These are phyloP conservation scores for Cenopis cana DNA, from an alignment of 2,888 invertebrate genomes.

Conservation along the genomic window DNA sequence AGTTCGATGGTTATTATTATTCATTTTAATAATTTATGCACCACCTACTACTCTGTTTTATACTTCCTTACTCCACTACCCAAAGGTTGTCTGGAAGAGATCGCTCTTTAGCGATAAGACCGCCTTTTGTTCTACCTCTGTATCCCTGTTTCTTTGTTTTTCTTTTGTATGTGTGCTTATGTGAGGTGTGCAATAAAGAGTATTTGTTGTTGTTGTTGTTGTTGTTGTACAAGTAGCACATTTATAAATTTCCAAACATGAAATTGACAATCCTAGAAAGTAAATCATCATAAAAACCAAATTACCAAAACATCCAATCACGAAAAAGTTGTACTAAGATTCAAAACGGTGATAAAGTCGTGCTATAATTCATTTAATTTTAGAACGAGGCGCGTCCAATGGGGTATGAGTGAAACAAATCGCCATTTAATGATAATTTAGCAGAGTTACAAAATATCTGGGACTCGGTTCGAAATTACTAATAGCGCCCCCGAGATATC, in stretches of 20 bases:
- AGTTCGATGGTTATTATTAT: no score
- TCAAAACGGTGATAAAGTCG: slow-evolving; percentile 33
- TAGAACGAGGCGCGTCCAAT: slow-evolving; percentile 60
- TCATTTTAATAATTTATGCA: no score
- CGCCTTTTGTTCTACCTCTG: no score
- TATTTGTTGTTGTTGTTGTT: no score
- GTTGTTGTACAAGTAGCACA: no score
- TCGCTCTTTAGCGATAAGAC: no score
- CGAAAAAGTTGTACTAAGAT: slow-evolving; percentile 5
- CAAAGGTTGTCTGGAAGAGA: no score
- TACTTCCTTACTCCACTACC: no score
- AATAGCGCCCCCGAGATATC: background rate
- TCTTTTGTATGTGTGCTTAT: no score
- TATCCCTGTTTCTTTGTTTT: no score
- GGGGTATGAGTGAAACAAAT: slow-evolving; percentile 70
- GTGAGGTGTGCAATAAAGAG: no score
- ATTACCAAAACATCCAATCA: slow-evolving; percentile 20
- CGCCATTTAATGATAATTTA: slow-evolving; percentile 72
- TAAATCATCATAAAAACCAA: slow-evolving; percentile 16
- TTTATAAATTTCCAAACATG: background rate
- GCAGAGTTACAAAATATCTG: slow-evolving; percentile 71
- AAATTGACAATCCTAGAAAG: background rate
- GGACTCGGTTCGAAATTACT: slow-evolving; percentile 47
- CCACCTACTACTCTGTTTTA: no score
- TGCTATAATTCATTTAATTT: slow-evolving; percentile 56